Evolutionary conservation across 53 echinoderm and acorn worm genomes (phyloP), one percentile per base, ranked within the genome.

Genomic region (Paracentrotus lividus): DNA sequence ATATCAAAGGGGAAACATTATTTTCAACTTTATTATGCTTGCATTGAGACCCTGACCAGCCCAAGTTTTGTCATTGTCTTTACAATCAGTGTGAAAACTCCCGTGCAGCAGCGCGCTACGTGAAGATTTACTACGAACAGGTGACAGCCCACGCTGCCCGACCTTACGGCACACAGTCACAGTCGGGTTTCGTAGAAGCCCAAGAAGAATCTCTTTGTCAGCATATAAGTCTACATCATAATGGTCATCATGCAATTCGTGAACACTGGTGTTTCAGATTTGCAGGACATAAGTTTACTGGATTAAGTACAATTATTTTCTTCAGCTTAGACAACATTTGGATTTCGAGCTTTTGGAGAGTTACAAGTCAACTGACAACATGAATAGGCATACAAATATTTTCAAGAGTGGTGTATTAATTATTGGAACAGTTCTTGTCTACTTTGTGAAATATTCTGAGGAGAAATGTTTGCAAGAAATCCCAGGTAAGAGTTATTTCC

Each of bases 401-500:
- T 81, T 44, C 47, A 49, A 47, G 81, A 81, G 45, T 81, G 16
- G 42, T 76, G 18, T 12, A 47, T 18, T 81, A 1, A 1, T 81
- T n/a, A 81, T 81, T 81, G 81, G 81, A 47, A 81, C 24, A n/a
- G n/a, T 81, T 45, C 81, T 81, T 45, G 77, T 42, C 21, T 45
- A 9, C 27, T 45, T n/a, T 45, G 81, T 47, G 47, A 81, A 45
- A 10, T 47, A 81, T 47, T 47, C 81, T 9, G 47, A 44, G 47
- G 81, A 26, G 33, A 81, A 81, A 81, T 81, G 81, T 47, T 27
- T 81, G 24, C 81, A 81, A 4, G 81, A 81, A 81, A 81, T 81
- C 33, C 81, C 81, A 47, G 81, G 81, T 81, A 47, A 81, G 81
- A 18, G n/a, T n/a, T n/a, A n/a, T n/a, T n/a, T n/a, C n/a, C n/a